Evolutionary conservation across 2,113 vertebrate genomes (phyloP).

Genomic region (Cyanoliseus patagonus): DNA sequence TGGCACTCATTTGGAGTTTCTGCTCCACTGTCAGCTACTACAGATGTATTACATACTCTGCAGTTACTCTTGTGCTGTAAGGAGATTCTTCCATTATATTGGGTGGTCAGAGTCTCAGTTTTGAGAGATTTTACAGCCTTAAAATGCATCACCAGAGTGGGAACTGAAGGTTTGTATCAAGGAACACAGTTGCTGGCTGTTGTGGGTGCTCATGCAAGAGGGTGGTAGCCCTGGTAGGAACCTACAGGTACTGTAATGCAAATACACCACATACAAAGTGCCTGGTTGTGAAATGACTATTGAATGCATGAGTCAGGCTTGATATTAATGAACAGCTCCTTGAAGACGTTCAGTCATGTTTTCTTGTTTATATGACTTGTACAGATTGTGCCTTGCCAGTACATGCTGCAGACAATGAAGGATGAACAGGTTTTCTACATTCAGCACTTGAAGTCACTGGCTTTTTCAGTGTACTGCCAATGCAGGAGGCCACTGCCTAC

Average conservation of each 20-base stretch:
- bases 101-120: not conserved
- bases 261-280: not conserved
- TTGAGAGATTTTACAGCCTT: not conserved
- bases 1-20: not conserved
- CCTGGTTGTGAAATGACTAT: not conserved
- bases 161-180: not conserved
- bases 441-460: constrained; percentile 94
- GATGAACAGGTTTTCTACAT: constrained; percentile 93
- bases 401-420: constrained; percentile 94
- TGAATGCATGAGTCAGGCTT: not conserved
- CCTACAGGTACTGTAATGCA: not conserved
- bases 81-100: fast-evolving
- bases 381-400: constrained; percentile 95
- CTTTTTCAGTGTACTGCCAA: constrained; percentile 95
- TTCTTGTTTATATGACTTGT: not conserved
- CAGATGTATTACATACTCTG: fast-evolving
- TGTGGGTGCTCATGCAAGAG: not conserved
- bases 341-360: not conserved
- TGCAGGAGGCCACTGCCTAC: constrained; percentile 89
- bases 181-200: not conserved
- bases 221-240: not conserved
- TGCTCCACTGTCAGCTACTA: not conserved
- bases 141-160: fast-evolving
- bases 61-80: not conserved
- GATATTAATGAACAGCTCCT: not conserved